Base-by-base conservation (phyloP, 1,140 invertebrate genomes). In the Listronotus bonariensis region DNA sequence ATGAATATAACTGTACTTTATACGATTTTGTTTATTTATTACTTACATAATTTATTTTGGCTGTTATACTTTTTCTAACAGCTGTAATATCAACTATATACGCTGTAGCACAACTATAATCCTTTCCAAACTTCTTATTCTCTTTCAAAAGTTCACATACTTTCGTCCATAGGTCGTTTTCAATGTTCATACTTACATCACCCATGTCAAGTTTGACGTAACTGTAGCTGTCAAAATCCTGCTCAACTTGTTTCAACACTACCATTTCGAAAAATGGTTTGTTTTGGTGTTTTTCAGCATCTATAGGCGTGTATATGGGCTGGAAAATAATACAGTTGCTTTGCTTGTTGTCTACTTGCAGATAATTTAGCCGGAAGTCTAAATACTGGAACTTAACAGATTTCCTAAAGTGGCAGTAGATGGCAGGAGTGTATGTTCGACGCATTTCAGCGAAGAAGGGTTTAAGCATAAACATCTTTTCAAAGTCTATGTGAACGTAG, bases 401-500 rank as follows among this genome's bases (percentile, higher is more conserved):
- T 72, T 85, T 85, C 43, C 91, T 81, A 65, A 86, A 83, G 69
- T 92, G 90, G 38, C 89, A 70, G 87, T 89, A 92, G 18, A 92
- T 58, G 3, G 86, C 90, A n/a, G 92, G 90, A 55, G 83, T 85
- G 72, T 91, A 91, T 0, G 84, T 87, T 43, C 92, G 81, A 59
- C 88, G 78, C 20, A 95, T 73, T 72, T 91, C 89, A 0, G 90
- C 91, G 77, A 89, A 92, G 76, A 92, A 93, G 1, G 92, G 92
- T 75, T 92, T 92, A 0, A 89, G 88, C 89, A 95, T 92, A 67
- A 89, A 88, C 91, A 95, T 93, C 74, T 90, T 91, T 49, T 85
- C 84, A 64, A 94, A 85, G 76, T 93, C 91, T 65, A 92, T 88
- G 84, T 92, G 80, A 6, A 86, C 83, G 69, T 86, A 90, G 74